Percentiles rank a stretch among this genome's conserved stretches.
Conservation (phyloP, 2,888 invertebrate genomes). For the Masnerella sp. region DNA sequence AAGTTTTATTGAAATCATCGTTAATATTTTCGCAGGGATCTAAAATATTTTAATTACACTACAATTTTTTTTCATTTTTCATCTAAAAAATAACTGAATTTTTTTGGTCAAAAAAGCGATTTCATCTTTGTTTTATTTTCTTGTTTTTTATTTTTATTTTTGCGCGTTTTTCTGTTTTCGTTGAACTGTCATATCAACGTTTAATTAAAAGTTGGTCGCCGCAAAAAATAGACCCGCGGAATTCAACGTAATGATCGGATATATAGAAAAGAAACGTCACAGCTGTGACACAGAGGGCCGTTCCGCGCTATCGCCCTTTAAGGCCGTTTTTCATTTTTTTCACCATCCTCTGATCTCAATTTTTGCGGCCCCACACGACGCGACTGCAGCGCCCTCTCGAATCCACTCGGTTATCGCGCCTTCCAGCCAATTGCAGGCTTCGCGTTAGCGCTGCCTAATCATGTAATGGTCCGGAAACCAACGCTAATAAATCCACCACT, state of each 20-base stretch:
- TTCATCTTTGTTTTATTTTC: neutral
- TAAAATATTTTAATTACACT: too few species aligned
- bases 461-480: conserved; percentile 44
- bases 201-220: conserved; percentile 71
- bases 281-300: conserved; percentile 36
- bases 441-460: conserved; percentile 46
- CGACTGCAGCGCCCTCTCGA: conserved; percentile 36
- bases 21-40: too few species aligned
- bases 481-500: conserved; percentile 11
- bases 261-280: conserved; percentile 30
- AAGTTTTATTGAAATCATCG: too few species aligned
- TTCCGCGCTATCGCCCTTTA: conserved; percentile 42
- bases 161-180: conserved; percentile 51
- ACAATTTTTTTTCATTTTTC: too few species aligned
- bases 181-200: conserved; percentile 67
- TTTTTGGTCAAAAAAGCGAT: conserved; percentile 59
- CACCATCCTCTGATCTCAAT: conserved; percentile 13
- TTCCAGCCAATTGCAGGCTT: conserved; percentile 69
- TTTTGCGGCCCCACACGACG: conserved; percentile 33
- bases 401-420: conserved; percentile 48
- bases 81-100: too few species aligned
- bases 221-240: conserved; percentile 34
- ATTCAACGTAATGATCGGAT: conserved; percentile 48
- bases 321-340: conserved; percentile 37
- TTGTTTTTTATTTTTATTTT: too few species aligned